Percentiles rank a stretch among this genome's conserved stretches.
These are phyloP conservation scores for Parazoanthus darwini DNA, from an alignment of 92 coral and sea anemone genomes.

Conservation along the genomic window DNA sequence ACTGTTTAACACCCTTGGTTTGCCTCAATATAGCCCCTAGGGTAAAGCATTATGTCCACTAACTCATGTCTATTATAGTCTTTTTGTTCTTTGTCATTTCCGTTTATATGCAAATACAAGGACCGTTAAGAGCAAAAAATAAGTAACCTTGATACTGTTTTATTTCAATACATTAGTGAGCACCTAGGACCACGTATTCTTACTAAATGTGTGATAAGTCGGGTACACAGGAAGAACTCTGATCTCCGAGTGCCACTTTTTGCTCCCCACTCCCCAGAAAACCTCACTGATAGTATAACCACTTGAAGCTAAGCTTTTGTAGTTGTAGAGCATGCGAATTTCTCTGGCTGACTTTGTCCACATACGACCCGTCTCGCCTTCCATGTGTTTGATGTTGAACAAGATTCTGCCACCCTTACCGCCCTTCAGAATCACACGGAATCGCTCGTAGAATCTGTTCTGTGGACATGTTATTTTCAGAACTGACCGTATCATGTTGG, in stretches of 20 bases:
- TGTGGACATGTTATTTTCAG: background rate
- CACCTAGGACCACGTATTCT: background rate
- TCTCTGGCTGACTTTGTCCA: background rate
- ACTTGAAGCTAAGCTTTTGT: background rate
- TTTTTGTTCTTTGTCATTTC: too few relatives aligned
- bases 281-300: background rate
- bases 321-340: background rate
- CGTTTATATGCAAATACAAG: too few relatives aligned
- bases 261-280: background rate
- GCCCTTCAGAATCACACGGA: background rate
- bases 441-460: background rate
- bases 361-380: background rate
- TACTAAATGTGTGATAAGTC: background rate
- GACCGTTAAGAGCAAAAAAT: too few relatives aligned
- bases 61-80: too few relatives aligned
- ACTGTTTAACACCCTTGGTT: too few relatives aligned
- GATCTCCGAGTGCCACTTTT: constrained; percentile 6
- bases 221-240: constrained; percentile 7
- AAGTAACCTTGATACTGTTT: too few relatives aligned
- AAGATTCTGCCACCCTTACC: background rate
- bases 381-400: background rate
- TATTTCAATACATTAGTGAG: too few relatives aligned
- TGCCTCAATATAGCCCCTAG: too few relatives aligned
- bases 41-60: too few relatives aligned
- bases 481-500: background rate